These are phyloP conservation scores for Pachyrhynchus sulphureomaculatus DNA, from an alignment of 1,140 invertebrate genomes.

Conservation along the genomic window DNA sequence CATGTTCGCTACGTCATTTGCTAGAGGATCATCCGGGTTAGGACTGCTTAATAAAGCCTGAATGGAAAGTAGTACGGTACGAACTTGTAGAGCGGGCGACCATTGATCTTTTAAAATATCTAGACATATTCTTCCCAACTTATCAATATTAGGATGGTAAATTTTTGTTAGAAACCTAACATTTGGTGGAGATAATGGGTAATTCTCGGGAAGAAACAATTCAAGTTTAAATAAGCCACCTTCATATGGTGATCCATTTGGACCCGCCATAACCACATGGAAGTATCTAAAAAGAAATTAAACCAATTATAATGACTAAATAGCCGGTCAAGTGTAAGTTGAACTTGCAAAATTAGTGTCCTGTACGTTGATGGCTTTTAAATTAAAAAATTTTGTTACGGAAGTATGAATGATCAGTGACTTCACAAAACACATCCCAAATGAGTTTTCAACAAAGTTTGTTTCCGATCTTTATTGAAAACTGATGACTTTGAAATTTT, in stretches of 20 bases:
- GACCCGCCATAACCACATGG: slow-evolving; percentile 72
- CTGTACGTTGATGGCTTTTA: too few relatives aligned
- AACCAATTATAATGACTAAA: background rate
- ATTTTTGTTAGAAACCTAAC: slow-evolving; percentile 78
- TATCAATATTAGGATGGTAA: slow-evolving; percentile 83
- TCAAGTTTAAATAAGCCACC: slow-evolving; percentile 77
- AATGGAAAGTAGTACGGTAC: slow-evolving; percentile 76
- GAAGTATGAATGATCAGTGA: background rate
- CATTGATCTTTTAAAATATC: slow-evolving; percentile 84
- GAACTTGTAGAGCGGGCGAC: slow-evolving; percentile 78
- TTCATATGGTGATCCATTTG: slow-evolving; percentile 68
- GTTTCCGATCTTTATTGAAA: too few relatives aligned
- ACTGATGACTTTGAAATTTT: too few relatives aligned
- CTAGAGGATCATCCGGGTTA: slow-evolving; percentile 74
- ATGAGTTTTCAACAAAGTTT: too few relatives aligned
- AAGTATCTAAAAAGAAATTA: slow-evolving; percentile 60
- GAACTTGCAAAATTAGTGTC: too few relatives aligned
- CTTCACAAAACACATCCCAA: too few relatives aligned
- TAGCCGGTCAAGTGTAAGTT: too few relatives aligned
- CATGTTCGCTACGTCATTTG: slow-evolving; percentile 74
- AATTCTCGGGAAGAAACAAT: slow-evolving; percentile 77
- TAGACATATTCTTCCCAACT: slow-evolving; percentile 75
- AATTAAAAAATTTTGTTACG: too few relatives aligned
- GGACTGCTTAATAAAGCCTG: slow-evolving; percentile 76
- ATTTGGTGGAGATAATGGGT: slow-evolving; percentile 78